Evolutionary conservation across 2,113 vertebrate genomes (phyloP).

Genomic region (Platanista minor): DNA sequence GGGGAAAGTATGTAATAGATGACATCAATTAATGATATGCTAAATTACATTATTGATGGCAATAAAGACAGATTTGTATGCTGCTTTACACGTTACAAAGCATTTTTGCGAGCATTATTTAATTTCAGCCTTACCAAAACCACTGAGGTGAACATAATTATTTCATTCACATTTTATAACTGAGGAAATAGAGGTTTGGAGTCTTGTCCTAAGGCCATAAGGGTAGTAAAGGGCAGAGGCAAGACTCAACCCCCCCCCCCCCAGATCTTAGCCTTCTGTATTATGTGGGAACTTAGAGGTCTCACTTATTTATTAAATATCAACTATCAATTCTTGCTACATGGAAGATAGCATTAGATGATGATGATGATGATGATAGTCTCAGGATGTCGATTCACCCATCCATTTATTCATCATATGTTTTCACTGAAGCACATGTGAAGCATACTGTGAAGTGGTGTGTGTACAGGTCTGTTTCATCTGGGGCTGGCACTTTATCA

Average conservation of each 20-base stretch:
- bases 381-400: background rate
- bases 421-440: background rate
- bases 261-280: background rate
- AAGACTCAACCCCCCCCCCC: background rate
- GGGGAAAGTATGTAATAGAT: background rate
- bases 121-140: constrained; percentile 1
- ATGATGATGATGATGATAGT: too few species aligned
- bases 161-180: constrained; percentile 45
- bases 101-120: constrained; percentile 31
- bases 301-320: background rate
- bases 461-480: background rate
- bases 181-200: background rate
- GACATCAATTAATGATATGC: constrained; percentile 22
- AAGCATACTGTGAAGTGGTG: background rate
- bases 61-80: constrained; percentile 8
- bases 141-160: background rate
- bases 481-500: background rate
- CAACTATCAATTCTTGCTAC: background rate
- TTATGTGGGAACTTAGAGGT: background rate
- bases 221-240: background rate
- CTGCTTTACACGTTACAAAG: background rate
- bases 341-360: background rate
- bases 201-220: background rate
- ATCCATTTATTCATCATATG: background rate
- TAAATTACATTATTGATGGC: constrained; percentile 1